Base-by-base conservation (phyloP, 2,888 invertebrate species). In the Ectemnius cavifrons region DNA sequence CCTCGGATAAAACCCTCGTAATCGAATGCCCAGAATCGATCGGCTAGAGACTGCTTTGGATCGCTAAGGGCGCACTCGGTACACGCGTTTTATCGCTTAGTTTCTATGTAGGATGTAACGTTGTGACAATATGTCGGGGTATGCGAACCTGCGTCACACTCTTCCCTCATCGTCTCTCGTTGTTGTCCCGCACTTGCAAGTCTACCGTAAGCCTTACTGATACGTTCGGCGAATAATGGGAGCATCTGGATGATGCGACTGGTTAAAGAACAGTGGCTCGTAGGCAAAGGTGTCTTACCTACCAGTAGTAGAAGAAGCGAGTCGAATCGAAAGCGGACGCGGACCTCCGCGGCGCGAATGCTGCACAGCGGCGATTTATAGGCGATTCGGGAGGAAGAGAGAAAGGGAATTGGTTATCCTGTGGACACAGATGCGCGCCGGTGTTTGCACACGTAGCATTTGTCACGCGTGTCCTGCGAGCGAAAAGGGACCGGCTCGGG, bases 381-480 rank as follows among this genome's bases (percentile, higher is more conserved):
- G 72, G 65, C 69, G 81, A 79, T 78, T 78, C 78, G 69, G 65
- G 37, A 37, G 37, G 37, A 37, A 37, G 37, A 37, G 37, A 37
- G 37, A 37, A 78, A 71, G 75, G 73, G 83, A 83, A 83, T 83
- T 83, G 83, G 83, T 83, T 83, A 83, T 83, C 83, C 83, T 90
- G 89, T 89, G 82, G 87, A 89, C 90, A 90, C 90, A 91, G 90
- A 90, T 90, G 90, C 90, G 37, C 37, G 83, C 85, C 82, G 77
- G 75, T 89, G 88, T 90, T 91, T 90, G 88, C 89, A 81, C 84
- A 84, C 80, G 81, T 82, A 86, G 89, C 90, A 91, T 91, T 91
- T 91, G 91, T 91, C 91, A 91, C 91, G 90, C 91, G 91, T 91
- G 90, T 90, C 90, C 86, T 81, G 86, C 81, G 81, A 85, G 84